Percentiles rank a stretch among this genome's conserved stretches.
phyloP scores from a whole-genome alignment of 1,140 invertebrate genomes.

The Drosophila arawakana region DNA sequence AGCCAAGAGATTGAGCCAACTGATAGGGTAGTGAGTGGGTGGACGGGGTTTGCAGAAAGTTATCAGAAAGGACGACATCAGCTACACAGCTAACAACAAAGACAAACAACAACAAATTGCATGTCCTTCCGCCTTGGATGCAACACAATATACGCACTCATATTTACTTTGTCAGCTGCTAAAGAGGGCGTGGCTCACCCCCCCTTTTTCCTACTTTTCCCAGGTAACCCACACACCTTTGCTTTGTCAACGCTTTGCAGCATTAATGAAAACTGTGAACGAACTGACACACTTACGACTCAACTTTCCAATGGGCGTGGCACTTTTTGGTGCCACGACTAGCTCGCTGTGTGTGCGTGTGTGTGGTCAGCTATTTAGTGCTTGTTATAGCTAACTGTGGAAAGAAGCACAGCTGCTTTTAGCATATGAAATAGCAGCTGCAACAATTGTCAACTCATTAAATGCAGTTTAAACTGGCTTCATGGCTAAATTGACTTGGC shows the following conservation, averaged over 20 bases:
- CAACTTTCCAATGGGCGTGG: neutral
- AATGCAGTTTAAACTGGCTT: conserved; percentile 4
- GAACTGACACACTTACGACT: conserved; percentile 45
- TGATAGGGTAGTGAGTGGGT: neutral
- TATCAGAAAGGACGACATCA: conserved; percentile 6
- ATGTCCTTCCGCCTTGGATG: conserved; percentile 79
- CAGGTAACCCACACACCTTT: neutral
- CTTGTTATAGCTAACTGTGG: neutral
- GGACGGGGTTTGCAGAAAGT: neutral
- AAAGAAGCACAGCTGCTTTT: neutral
- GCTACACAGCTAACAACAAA: conserved; percentile 50
- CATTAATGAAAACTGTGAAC: conserved; percentile 77
- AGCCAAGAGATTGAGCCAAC: conserved; percentile 7
- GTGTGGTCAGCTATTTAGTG: conserved; percentile 16
- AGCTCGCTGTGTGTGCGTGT: conserved; percentile 28
- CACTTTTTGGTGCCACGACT: neutral
- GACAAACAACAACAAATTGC: conserved; percentile 81
- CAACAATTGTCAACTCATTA: conserved; percentile 18
- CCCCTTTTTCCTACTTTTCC: too few relatives aligned
- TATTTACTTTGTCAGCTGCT: conserved; percentile 67
- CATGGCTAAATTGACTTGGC: conserved; percentile 4
- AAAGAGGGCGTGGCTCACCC: neutral
- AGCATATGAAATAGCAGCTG: neutral
- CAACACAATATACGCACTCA: conserved; percentile 78
- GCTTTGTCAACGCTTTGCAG: conserved; percentile 47